These are phyloP conservation scores for Elaeidobius kamerunicus DNA, from an alignment of 2,888 invertebrate genomes.

Conservation along the genomic window DNA sequence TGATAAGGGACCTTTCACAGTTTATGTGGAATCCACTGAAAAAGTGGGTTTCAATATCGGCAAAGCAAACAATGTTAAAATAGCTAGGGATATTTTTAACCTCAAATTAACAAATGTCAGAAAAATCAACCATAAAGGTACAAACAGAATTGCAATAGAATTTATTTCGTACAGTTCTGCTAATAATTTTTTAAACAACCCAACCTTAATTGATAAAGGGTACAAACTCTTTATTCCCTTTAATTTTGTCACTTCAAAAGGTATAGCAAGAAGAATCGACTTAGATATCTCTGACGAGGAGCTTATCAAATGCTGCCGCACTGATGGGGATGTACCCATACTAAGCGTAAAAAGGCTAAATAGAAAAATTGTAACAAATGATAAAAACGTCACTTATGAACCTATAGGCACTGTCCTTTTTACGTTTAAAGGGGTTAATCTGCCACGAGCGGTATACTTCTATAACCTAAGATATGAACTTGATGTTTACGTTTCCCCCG, in stretches of 20 bases:
- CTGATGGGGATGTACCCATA: background rate
- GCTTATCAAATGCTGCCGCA: background rate
- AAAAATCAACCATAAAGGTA: slow-evolving; percentile 1
- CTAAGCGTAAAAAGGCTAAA: background rate
- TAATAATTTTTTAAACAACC: background rate
- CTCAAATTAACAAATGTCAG: background rate
- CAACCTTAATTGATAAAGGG: background rate
- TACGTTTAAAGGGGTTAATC: background rate
- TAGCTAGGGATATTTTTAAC: slow-evolving; percentile 2
- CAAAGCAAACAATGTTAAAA: slow-evolving; percentile 2
- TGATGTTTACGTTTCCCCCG: slow-evolving; percentile 3
- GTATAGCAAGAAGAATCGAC: slow-evolving; percentile 1
- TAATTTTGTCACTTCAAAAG: slow-evolving; percentile 7
- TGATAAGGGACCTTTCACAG: background rate
- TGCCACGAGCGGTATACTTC: background rate
- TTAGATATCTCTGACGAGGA: background rate
- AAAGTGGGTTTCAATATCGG: background rate
- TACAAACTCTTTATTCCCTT: background rate
- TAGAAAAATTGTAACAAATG: background rate
- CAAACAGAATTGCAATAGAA: slow-evolving; percentile 6
- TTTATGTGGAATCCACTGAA: background rate
- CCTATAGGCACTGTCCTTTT: slow-evolving; percentile 3
- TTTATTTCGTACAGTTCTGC: slow-evolving; percentile 2
- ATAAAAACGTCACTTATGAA: background rate
- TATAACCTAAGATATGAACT: background rate